A percentile compares a stretch with the other conserved stretches of the same genome.
phyloP scores from a whole-genome alignment of 2,888 invertebrate genomes.

The Melinaea menophilus region DNA sequence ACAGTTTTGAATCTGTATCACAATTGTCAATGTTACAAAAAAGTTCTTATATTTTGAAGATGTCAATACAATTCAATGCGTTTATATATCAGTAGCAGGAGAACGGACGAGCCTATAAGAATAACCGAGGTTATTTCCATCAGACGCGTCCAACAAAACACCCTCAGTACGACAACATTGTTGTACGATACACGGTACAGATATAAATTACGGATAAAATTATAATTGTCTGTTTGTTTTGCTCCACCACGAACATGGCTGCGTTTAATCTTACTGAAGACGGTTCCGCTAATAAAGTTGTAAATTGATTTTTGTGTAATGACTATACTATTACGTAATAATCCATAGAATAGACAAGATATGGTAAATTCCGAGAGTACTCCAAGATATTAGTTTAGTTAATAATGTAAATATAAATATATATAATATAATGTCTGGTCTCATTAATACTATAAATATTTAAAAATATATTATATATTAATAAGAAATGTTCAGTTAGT shows the following conservation, averaged over 20 bases:
- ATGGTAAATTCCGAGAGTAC: too few relatives aligned
- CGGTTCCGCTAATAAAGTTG: constrained; percentile 3
- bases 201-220: constrained; percentile 25
- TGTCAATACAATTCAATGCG: not conserved
- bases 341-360: too few relatives aligned
- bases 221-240: constrained; percentile 19
- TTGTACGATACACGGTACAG: constrained; percentile 36
- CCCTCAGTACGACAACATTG: constrained; percentile 56
- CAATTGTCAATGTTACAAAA: too few relatives aligned
- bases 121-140: constrained; percentile 63
- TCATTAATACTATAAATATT: too few relatives aligned
- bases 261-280: constrained; percentile 8
- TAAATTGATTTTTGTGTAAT: constrained; percentile 7
- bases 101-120: constrained; percentile 39
- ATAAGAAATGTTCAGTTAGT: too few relatives aligned
- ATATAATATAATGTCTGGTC: too few relatives aligned
- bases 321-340: not conserved
- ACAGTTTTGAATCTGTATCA: too few relatives aligned
- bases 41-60: too few relatives aligned
- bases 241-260: constrained; percentile 13
- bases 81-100: constrained; percentile 12
- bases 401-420: too few relatives aligned
- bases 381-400: too few relatives aligned
- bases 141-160: constrained; percentile 54
- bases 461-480: too few relatives aligned